Conservation (phyloP, 1,140 invertebrate genomes). For the Brachionus plicatilis region DNA sequence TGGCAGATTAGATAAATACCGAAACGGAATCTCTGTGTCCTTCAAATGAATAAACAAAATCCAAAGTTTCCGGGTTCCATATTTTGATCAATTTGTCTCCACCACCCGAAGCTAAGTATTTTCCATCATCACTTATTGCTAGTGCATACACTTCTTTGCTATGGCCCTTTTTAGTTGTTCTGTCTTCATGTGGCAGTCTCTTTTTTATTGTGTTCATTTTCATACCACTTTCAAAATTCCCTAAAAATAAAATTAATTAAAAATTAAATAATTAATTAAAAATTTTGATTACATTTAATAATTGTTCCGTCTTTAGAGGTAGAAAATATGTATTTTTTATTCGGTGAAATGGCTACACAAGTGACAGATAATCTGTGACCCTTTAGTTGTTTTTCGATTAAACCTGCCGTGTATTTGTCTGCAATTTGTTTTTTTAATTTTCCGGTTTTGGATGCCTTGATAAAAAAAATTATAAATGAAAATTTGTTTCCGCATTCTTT, state of each 20-base stretch:
- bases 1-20: conserved; percentile 42
- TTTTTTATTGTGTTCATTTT: conserved; percentile 56
- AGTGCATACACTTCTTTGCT: conserved; percentile 64
- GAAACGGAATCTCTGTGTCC: conserved; percentile 58
- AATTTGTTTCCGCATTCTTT: neutral
- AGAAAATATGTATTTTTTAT: conserved; percentile 70
- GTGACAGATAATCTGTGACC: conserved; percentile 72
- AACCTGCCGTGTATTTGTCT: conserved; percentile 41
- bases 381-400: conserved; percentile 46
- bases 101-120: conserved; percentile 77
- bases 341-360: conserved; percentile 69
- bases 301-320: conserved; percentile 80
- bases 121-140: conserved; percentile 74
- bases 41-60: conserved; percentile 70
- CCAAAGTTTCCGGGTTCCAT: conserved; percentile 72
- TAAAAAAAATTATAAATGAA: conserved; percentile 30
- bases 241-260: conserved; percentile 43
- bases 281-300: conserved; percentile 68
- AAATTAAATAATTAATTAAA: conserved; percentile 11
- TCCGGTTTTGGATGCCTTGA: conserved; percentile 70
- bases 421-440: conserved; percentile 49
- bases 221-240: conserved; percentile 58
- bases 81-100: conserved; percentile 70
- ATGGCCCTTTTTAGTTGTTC: conserved; percentile 53
- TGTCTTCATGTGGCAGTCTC: conserved; percentile 52